Evolutionary conservation across 2,888 invertebrate species (phyloP).

Genomic region (Dexiosoma caninum): DNA sequence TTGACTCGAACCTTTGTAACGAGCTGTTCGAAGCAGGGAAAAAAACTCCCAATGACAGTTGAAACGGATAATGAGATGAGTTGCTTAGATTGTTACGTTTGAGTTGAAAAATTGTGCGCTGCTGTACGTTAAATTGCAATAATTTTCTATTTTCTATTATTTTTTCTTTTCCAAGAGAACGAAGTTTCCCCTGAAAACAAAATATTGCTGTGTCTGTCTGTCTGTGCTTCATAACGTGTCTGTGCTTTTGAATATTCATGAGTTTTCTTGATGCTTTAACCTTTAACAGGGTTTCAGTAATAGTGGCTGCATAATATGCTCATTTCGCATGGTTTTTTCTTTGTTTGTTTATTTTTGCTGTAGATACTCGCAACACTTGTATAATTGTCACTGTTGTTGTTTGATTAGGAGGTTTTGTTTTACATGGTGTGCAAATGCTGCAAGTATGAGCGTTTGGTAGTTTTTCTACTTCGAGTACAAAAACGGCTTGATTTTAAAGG

Average conservation of each 20-base stretch:
- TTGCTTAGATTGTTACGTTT: too few relatives aligned
- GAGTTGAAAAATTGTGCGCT: too few relatives aligned
- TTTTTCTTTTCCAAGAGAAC: slow-evolving; percentile 14
- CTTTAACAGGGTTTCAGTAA: slow-evolving; percentile 63
- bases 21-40: too few relatives aligned
- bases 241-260: slow-evolving; percentile 46
- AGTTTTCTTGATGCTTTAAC: slow-evolving; percentile 59
- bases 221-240: neutral
- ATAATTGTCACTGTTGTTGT: neutral
- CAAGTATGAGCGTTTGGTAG: neutral
- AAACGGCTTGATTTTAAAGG: too few relatives aligned
- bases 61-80: too few relatives aligned
- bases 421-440: slow-evolving; percentile 1
- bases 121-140: too few relatives aligned
- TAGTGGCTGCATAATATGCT: slow-evolving; percentile 3
- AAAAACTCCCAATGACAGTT: too few relatives aligned
- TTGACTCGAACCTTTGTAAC: too few relatives aligned
- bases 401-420: slow-evolving; percentile 25
- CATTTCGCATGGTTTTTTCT: neutral
- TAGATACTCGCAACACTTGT: neutral
- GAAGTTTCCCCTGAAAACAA: slow-evolving; percentile 13
- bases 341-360: too few relatives aligned
- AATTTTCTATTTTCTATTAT: too few relatives aligned
- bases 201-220: neutral
- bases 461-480: neutral